Evolutionary conservation across 2,888 invertebrate genomes (phyloP), one percentile per base, ranked within the genome.

Genomic region (Aspidiotus destructor): DNA sequence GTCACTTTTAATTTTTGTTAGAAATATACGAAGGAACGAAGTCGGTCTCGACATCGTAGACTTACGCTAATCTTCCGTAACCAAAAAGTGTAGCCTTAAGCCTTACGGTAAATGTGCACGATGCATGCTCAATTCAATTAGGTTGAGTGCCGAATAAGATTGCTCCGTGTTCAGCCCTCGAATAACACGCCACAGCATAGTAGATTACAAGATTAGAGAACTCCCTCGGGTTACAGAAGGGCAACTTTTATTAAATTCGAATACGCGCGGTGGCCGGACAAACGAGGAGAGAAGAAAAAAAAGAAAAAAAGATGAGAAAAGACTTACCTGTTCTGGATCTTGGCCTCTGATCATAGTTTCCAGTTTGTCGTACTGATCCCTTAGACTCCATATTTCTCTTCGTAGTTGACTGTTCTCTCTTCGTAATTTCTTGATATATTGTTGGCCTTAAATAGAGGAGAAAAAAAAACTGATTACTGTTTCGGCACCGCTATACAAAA

Each of bases 331-430:
- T 71, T 75, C 72, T 71, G 74, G 75, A 72, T 77, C 76, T 71
- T 78, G 77, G 70, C 75, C 76, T 75, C 79, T 85, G 75, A 92
- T 82, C 76, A 90, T 82, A 74, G 85, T 86, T 78, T 92, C 91
- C 73, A 92, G 81, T 67, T 89, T 84, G 77, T 92, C 92, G 78
- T 92, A 92, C 78, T 92, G 92, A 77, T 92, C 92, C 44, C 92
- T 82, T 64, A 92, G 81, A 69, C 87, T 87, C 81, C 90, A 92
- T 76, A 92, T 89, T 79, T 92, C 92, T 28, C 90, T 81, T 74
- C 90, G 86, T 69, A 93, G 80, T 77, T 89, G 88, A 73, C 92
- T 92, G 80, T 92, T 92, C 76, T 93, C 92, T 57, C 89, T 81
- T 72, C 90, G 86, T 75, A 93, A 77, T 76, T 92, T 92, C 78